Evolutionary conservation across 2,113 vertebrate species (phyloP).

Genomic region (Illadopsis cleaveri): DNA sequence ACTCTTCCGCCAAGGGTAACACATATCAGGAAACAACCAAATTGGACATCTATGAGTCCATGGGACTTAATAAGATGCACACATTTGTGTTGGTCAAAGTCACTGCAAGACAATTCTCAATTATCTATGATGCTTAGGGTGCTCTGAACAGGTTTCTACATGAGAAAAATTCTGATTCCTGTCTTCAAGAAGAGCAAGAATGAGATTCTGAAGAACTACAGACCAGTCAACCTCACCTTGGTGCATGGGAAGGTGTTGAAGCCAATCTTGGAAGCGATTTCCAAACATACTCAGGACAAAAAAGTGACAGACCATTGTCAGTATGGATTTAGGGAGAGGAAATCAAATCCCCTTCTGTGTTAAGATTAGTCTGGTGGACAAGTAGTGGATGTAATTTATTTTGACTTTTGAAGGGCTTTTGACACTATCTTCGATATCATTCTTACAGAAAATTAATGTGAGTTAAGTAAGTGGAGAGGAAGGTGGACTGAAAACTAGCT

Average conservation of each 20-base stretch:
- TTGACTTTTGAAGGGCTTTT: not conserved
- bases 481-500: not conserved
- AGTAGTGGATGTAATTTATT: not conserved
- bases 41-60: not conserved
- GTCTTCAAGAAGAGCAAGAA: not conserved
- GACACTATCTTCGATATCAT: accelerated
- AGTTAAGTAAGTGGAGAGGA: not conserved
- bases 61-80: not conserved
- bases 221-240: not conserved
- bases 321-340: not conserved
- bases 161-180: not conserved
- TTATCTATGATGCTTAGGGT: not conserved
- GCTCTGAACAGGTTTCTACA: not conserved
- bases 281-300: not conserved
- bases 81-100: not conserved
- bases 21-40: not conserved
- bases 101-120: not conserved
- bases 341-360: not conserved
- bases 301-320: not conserved
- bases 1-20: not conserved
- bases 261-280: not conserved
- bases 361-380: not conserved
- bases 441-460: not conserved
- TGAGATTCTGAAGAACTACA: not conserved
- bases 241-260: not conserved